Evolutionary conservation across 2,113 vertebrate genomes (phyloP).

Genomic region (Cercocebus atys): DNA sequence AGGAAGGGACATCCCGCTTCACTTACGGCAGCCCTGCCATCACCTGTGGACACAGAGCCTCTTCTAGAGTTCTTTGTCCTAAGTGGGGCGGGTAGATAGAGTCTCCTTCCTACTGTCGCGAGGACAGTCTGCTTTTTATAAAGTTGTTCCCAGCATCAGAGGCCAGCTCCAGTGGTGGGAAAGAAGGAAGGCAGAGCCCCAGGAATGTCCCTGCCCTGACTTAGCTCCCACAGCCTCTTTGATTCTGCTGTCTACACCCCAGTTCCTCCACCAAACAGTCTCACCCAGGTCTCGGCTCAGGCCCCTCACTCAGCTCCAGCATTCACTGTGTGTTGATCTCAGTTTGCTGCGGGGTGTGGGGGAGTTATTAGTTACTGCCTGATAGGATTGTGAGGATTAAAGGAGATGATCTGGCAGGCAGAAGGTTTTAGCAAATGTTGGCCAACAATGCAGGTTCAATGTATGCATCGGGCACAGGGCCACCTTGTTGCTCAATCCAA

Average conservation of each 20-base stretch:
- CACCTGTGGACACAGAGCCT: too few relatives aligned
- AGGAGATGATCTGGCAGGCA: neutral
- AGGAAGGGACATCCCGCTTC: neutral
- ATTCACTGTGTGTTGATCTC: neutral
- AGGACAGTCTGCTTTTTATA: neutral
- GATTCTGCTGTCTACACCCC: neutral
- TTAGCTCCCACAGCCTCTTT: neutral
- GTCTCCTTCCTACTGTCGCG: neutral
- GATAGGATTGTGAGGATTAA: neutral
- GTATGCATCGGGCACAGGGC: neutral
- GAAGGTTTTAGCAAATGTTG: neutral
- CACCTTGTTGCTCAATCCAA: accelerated
- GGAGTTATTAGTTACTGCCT: neutral
- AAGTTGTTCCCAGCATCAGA: neutral
- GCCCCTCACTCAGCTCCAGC: neutral
- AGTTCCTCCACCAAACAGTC: accelerated
- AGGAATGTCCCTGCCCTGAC: neutral
- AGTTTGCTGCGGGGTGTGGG: neutral
- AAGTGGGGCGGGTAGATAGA: accelerated
- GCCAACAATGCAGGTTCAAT: accelerated
- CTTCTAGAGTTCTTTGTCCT: too few relatives aligned
- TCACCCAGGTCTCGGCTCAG: too few relatives aligned
- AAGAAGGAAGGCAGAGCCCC: neutral
- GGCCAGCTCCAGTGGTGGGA: neutral
- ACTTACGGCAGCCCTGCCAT: neutral